Evolutionary conservation across 2,113 vertebrate species (phyloP), one percentile per base, ranked within the genome.

Genomic region (Paedocypris sp.): DNA sequence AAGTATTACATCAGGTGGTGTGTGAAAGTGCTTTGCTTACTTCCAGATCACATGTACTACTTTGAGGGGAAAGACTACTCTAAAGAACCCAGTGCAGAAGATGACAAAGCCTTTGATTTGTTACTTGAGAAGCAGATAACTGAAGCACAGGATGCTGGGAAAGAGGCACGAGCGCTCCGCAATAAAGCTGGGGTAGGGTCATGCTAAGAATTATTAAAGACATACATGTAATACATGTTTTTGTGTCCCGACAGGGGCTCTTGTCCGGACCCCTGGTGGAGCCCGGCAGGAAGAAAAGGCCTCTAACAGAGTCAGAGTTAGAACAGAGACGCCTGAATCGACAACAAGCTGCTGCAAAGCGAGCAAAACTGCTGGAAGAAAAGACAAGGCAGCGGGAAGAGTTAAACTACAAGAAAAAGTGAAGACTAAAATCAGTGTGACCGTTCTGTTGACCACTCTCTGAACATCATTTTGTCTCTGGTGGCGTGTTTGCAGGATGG

Each of bases 21-120:
- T 10, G 9, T 54, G n/a, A 18, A 22, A 20, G 25, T 13, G n/a
- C 6, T 58, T 42, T 68, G 19, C 6, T 32, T 0, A 66, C 60
- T 23, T 73, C 58, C 79, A 91, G 89, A 79, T 76, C 91, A 94
- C 59, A 93, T 97, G 86, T 97, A 95, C 6, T 76, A 84, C 66
- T 97, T 91, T 6, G 92, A 96, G 83, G 93, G 92, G 18, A 91
- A 79, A 75, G 92, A 97, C 76, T 97, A 96, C 69, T 96, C 91
- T 15, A 90, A 87, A 62, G 85, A 88, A 29, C 83, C 87, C 26
- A 93, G 87, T 77, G 67, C 75, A 33, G 87, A 87, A 39, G 93
- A 97, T 76, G 81, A 81, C 75, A 81, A 70, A 51, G 81, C 77
- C 16, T 94, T 94, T 66, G 76, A 86, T 20, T 71, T 77, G 32